These are phyloP conservation scores for Cyclura pinguis DNA, from an alignment of 2,797 vertebrate species.

Conservation along the genomic window DNA sequence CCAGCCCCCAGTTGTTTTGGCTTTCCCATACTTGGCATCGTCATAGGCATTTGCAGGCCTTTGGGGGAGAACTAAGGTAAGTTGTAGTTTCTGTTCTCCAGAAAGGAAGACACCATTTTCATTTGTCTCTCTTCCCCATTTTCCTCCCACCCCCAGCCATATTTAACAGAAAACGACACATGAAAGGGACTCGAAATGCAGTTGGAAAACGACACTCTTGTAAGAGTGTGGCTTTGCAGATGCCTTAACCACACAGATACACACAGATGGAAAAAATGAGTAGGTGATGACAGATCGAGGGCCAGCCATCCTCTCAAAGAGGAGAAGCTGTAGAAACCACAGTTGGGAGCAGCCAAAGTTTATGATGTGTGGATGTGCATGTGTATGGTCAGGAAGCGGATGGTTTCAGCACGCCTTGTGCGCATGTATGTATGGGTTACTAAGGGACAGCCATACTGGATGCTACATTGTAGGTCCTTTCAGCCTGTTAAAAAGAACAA, in stretches of 20 bases:
- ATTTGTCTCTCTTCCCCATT: neutral
- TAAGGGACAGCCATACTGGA: neutral
- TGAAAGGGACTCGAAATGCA: conserved; percentile 11
- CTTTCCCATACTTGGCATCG: neutral
- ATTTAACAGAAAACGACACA: neutral
- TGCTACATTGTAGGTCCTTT: neutral
- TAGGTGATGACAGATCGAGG: conserved; percentile 7
- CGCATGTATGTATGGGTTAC: neutral
- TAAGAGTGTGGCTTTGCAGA: conserved; percentile 22
- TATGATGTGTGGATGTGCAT: neutral
- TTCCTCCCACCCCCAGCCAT: neutral
- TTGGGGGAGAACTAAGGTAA: neutral
- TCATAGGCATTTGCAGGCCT: neutral
- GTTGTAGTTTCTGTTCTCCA: neutral
- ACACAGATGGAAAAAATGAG: conserved; percentile 35
- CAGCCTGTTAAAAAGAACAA: neutral
- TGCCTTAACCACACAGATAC: conserved; percentile 17
- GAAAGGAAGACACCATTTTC: neutral
- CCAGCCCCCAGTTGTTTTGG: neutral
- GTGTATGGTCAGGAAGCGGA: neutral
- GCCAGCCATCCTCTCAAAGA: conserved; percentile 11
- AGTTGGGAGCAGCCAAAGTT: conserved; percentile 27
- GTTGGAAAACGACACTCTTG: neutral
- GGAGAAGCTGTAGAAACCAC: neutral
- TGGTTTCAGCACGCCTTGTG: neutral